Evolutionary conservation across 2,113 vertebrate species (phyloP).

Genomic region (Athene cunicularia): DNA sequence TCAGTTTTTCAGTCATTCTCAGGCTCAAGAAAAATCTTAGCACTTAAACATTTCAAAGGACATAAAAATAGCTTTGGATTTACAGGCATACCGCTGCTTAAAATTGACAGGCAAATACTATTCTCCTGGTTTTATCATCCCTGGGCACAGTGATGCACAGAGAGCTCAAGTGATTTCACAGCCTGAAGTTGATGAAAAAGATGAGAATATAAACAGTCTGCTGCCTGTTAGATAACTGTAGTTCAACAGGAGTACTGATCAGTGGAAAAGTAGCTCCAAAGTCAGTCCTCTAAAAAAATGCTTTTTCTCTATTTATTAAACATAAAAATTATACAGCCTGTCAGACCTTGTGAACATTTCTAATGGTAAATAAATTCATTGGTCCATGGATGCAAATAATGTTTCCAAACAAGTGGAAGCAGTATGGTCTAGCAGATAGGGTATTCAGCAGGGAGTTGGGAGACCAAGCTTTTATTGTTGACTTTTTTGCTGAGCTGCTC

Average conservation of each 20-base stretch:
- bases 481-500: background rate
- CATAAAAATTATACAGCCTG: background rate
- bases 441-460: background rate
- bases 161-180: background rate
- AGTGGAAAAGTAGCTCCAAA: background rate
- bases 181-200: background rate
- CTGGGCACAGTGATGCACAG: background rate
- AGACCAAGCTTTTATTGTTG: background rate
- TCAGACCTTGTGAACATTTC: background rate
- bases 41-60: background rate
- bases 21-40: background rate
- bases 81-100: background rate
- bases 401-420: background rate
- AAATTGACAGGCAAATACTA: fast-evolving
- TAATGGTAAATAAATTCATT: too few relatives aligned
- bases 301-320: background rate
- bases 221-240: background rate
- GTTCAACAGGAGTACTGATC: background rate
- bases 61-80: background rate
- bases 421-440: background rate
- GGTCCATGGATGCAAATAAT: fast-evolving
- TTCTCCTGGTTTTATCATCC: background rate
- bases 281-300: background rate
- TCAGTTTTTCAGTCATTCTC: background rate
- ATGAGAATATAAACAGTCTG: background rate